A percentile compares a stretch with the other conserved stretches of the same genome.
Evolutionary conservation across 2,113 vertebrate genomes (phyloP).

Genomic region (Cairina moschata): DNA sequence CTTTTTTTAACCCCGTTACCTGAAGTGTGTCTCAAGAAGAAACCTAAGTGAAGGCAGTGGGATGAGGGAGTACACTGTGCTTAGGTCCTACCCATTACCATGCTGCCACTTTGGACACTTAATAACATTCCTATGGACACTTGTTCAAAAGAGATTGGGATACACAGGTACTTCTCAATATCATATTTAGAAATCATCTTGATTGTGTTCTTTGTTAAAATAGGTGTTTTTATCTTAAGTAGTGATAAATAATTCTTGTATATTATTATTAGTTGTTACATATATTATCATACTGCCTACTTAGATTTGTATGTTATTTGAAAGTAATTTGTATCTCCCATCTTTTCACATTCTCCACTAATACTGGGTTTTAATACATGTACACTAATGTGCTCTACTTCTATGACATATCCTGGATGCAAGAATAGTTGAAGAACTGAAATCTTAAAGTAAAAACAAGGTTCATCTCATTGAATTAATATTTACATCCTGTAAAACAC

Average conservation of each 20-base stretch:
- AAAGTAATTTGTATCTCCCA: no score
- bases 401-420: neutral
- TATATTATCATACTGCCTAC: no score
- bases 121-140: neutral
- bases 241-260: no score
- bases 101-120: neutral
- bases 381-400: no score
- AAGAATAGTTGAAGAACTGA: slow-evolving; percentile 14
- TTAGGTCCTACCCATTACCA: neutral
- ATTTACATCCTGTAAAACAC: slow-evolving; percentile 44
- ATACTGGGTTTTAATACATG: no score
- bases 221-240: no score
- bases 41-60: neutral
- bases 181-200: no score
- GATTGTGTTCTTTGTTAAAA: no score
- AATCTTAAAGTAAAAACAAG: slow-evolving; percentile 43
- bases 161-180: slow-evolving; percentile 1
- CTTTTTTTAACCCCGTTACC: neutral
- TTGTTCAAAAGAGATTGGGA: neutral
- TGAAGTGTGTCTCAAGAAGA: neutral
- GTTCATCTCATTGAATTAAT: slow-evolving; percentile 55
- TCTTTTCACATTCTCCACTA: no score
- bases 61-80: neutral
- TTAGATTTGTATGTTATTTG: no score
- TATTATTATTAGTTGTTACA: no score